Conservation (phyloP, 2,888 invertebrate genomes). For the Panzeria rudis region DNA sequence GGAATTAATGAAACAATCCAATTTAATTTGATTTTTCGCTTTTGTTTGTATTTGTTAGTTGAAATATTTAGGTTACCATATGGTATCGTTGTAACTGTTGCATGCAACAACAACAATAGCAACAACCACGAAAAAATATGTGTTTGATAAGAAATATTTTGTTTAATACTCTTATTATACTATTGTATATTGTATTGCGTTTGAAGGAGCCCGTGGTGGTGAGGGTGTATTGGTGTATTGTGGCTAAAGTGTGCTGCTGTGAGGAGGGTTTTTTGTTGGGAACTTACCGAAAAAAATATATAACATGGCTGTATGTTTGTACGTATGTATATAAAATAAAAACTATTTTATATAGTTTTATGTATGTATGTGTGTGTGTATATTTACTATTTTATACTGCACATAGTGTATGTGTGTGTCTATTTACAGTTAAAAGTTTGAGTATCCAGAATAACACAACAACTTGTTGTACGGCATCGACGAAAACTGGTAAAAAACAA, state of each 20-base stretch:
- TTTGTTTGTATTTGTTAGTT: not conserved
- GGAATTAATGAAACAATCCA: slow-evolving; percentile 18
- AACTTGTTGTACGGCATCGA: slow-evolving; percentile 70
- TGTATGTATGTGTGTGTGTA: slow-evolving; percentile 11
- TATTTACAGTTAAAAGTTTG: slow-evolving; percentile 66
- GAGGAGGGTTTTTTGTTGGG: not conserved
- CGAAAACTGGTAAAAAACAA: slow-evolving; percentile 76
- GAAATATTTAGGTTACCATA: slow-evolving; percentile 71
- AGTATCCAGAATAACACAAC: slow-evolving; percentile 69
- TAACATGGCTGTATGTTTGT: not conserved
- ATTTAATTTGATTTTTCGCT: slow-evolving; percentile 1
- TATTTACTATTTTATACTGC: slow-evolving; percentile 31
- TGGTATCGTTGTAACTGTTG: slow-evolving; percentile 67
- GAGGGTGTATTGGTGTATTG: not conserved
- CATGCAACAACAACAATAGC: slow-evolving; percentile 30
- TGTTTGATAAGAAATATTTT: slow-evolving; percentile 17
- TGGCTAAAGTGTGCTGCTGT: not conserved
- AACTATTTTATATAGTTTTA: slow-evolving; percentile 56
- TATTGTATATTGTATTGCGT: slow-evolving; percentile 19
- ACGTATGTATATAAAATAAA: slow-evolving; percentile 30
- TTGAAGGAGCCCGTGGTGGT: not conserved
- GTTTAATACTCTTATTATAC: not conserved
- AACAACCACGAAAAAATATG: not conserved
- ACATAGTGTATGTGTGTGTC: slow-evolving; percentile 26
- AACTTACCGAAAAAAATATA: slow-evolving; percentile 53